Conservation (phyloP, 2,888 invertebrate genomes). For the Drosophila algonquin region DNA sequence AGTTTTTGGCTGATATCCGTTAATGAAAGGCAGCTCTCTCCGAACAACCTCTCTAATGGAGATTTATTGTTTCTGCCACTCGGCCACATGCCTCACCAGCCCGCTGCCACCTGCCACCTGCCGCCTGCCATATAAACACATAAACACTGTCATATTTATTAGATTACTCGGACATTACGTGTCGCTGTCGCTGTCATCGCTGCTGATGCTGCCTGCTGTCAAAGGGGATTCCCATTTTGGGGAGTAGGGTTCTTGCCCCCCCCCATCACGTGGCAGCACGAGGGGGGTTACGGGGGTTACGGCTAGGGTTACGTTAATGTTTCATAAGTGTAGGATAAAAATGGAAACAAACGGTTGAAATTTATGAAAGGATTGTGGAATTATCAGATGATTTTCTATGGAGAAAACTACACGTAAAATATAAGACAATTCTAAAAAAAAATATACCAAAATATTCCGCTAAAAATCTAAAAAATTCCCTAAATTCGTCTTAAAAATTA, state of each 20-base stretch:
- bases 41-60: conserved; percentile 48
- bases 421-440: too few species aligned
- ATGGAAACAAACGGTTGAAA: neutral
- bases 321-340: neutral
- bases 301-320: neutral
- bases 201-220: neutral
- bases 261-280: neutral
- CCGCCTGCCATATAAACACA: neutral
- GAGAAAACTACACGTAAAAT: too few species aligned
- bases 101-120: neutral
- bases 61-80: conserved; percentile 68
- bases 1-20: conserved; percentile 49
- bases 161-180: conserved; percentile 28
- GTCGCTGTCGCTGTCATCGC: neutral
- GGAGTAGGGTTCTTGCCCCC: neutral
- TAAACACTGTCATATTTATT: conserved; percentile 39
- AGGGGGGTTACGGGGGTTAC: neutral
- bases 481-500: too few species aligned
- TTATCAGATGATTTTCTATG: too few species aligned
- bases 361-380: neutral
- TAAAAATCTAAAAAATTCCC: too few species aligned
- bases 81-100: conserved; percentile 22
- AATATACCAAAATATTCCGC: too few species aligned
- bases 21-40: conserved; percentile 68
- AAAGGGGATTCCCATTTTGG: neutral